These are phyloP conservation scores for Bos taurus DNA, from an alignment of 2,113 vertebrate species.

Conservation along the genomic window ARS-UCD2.0 NC_037331.1:20648501-20649000, in stretches of 20 bases:
- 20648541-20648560: not conserved
- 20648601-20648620: not conserved
- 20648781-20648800: constrained; percentile 1
- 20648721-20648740: not conserved
- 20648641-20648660: not conserved
- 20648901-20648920: not conserved
- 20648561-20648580: not conserved
- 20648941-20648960: not conserved
- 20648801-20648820: not conserved
- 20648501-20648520: not conserved
- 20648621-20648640: not conserved
- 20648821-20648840: not conserved
- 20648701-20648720: not conserved
- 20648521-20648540: not conserved
- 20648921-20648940: not conserved
- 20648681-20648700: not conserved
- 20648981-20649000: not conserved
- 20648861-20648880: not conserved
- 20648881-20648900: not conserved
- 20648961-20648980: not conserved
- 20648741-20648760: not conserved
- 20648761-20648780: not conserved
- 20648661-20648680: not conserved
- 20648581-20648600: not conserved
- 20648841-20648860: not conserved